These are phyloP conservation scores for Hecatera dysodea DNA, from an alignment of 2,888 invertebrate species.

Conservation along the genomic window DNA sequence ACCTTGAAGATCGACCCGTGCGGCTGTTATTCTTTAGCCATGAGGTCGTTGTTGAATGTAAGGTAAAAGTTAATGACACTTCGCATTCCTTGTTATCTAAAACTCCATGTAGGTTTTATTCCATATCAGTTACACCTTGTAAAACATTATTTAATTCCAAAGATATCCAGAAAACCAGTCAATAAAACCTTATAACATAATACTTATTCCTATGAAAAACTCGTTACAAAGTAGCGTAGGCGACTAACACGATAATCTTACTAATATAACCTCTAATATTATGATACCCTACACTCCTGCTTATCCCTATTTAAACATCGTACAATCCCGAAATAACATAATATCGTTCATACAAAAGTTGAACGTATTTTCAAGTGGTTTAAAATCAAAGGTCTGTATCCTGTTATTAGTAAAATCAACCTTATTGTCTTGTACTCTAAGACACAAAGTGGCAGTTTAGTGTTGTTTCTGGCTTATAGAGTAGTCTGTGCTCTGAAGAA, in stretches of 20 bases:
- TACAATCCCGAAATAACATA: conserved; percentile 62
- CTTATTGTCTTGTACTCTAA: not conserved
- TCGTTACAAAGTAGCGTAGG: conserved; percentile 28
- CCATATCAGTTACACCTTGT: conserved; percentile 13
- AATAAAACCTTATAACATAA: conserved; percentile 45
- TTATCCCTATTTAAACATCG: conserved; percentile 49
- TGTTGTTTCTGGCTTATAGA: conserved; percentile 68
- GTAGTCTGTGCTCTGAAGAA: conserved; percentile 83
- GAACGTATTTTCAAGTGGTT: conserved; percentile 72
- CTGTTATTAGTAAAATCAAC: conserved; percentile 41
- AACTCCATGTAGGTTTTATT: conserved; percentile 11
- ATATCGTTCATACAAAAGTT: conserved; percentile 67
- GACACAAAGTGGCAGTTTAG: conserved; percentile 51
- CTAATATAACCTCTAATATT: conserved; percentile 36
- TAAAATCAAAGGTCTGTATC: conserved; percentile 65
- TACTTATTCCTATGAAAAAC: conserved; percentile 18
- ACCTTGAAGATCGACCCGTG: too few species aligned
- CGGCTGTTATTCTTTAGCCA: too few species aligned
- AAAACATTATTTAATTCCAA: not conserved
- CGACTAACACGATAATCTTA: conserved; percentile 16
- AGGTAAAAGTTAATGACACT: not conserved
- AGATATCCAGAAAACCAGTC: not conserved
- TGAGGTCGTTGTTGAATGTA: not conserved
- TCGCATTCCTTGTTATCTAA: not conserved
- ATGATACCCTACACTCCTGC: conserved; percentile 52